Conservation (phyloP, 2,797 vertebrate genomes). For the Tapera naevia region DNA sequence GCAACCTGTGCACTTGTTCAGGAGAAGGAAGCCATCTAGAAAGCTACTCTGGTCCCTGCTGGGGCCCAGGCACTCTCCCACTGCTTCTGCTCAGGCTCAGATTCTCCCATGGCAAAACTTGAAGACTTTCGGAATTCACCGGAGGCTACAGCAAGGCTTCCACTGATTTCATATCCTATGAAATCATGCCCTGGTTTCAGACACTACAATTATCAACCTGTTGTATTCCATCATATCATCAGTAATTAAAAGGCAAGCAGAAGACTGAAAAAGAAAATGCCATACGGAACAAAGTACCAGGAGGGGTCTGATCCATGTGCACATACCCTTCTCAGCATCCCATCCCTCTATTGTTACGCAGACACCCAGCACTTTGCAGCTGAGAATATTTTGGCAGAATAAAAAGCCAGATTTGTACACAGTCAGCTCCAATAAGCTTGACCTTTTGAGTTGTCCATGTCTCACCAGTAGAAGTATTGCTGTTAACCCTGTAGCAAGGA, state of each 20-base stretch:
- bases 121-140: neutral
- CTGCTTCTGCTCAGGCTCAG: neutral
- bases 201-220: neutral
- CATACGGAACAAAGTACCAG: neutral
- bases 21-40: neutral
- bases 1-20: neutral
- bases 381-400: neutral
- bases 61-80: neutral
- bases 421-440: neutral
- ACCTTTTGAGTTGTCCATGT: neutral
- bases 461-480: neutral
- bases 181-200: neutral
- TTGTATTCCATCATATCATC: neutral
- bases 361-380: neutral
- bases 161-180: neutral
- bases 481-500: neutral
- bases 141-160: neutral
- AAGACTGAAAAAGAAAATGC: neutral
- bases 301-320: neutral
- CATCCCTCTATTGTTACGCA: fast-evolving
- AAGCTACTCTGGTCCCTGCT: neutral
- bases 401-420: neutral
- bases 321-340: fast-evolving
- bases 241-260: neutral
- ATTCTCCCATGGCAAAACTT: neutral